A percentile compares a stretch with the other conserved stretches of the same genome.
phyloP scores from a whole-genome alignment of 2,797 vertebrate genomes.

The Ptychadena robeensis region DNA sequence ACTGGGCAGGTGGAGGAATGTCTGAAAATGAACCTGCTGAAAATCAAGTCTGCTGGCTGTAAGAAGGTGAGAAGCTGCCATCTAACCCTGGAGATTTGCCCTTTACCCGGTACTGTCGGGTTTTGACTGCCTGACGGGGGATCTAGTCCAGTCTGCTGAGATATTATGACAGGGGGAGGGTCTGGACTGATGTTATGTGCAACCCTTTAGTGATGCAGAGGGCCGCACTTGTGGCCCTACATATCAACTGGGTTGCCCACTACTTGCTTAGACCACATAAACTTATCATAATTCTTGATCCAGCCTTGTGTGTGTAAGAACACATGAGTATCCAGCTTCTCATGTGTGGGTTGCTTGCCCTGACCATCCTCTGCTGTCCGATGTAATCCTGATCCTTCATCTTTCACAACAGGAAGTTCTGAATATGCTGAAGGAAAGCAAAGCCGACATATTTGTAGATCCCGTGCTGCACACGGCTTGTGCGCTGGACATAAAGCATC shows the following conservation, averaged over 20 bases:
- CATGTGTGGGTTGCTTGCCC: not conserved
- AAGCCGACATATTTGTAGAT: constrained; percentile 97
- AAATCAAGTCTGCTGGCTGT: constrained; percentile 88
- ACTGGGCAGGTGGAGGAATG: constrained; percentile 97
- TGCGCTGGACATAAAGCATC: constrained; percentile 96
- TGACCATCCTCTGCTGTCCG: constrained; percentile 28
- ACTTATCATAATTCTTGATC: too few species aligned
- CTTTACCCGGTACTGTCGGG: too few species aligned
- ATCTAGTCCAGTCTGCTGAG: too few species aligned
- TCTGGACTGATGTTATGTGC: too few species aligned
- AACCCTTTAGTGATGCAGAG: too few species aligned
- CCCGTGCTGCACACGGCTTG: constrained; percentile 96
- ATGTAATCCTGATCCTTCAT: not conserved
- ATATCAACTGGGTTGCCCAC: too few species aligned
- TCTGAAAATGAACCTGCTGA: constrained; percentile 93
- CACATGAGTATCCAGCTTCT: not conserved
- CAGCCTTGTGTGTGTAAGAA: too few species aligned
- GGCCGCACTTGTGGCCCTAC: too few species aligned
- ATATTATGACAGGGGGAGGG: too few species aligned
- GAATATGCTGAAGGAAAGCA: constrained; percentile 97
- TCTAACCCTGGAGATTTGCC: not conserved
- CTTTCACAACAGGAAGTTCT: constrained; percentile 84
- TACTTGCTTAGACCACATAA: too few species aligned
- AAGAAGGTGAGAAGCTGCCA: constrained; percentile 85
- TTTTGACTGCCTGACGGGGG: too few species aligned